Percentiles rank a stretch among this genome's conserved stretches.
Evolutionary conservation across 2,797 vertebrate species (phyloP).

Genomic region (Tapirus indicus): DNA sequence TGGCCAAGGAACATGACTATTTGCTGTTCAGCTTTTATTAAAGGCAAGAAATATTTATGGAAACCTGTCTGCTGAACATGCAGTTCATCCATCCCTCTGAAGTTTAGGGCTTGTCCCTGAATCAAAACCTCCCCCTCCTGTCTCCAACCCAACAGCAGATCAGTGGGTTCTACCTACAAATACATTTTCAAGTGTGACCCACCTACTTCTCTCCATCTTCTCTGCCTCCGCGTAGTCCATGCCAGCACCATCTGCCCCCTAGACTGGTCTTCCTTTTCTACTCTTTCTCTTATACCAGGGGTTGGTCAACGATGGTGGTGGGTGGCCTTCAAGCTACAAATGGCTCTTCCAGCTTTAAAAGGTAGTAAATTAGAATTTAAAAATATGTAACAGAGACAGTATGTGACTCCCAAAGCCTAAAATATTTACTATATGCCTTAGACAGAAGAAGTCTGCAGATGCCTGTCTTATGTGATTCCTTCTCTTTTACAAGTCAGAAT

Average conservation of each 20-base stretch:
- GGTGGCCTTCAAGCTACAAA: not conserved
- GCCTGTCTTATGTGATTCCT: fast-evolving
- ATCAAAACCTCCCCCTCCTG: not conserved
- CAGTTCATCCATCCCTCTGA: no score
- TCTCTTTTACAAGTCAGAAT: not conserved
- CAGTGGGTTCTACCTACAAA: not conserved
- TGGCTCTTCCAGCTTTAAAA: not conserved
- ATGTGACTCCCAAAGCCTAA: not conserved
- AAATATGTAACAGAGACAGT: not conserved
- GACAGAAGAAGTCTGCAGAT: not conserved
- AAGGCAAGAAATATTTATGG: not conserved
- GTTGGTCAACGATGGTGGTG: not conserved
- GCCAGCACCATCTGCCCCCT: not conserved
- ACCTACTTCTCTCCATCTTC: no score
- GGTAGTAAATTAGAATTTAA: not conserved
- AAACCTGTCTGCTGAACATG: not conserved
- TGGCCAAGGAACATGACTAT: fast-evolving
- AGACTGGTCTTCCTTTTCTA: not conserved
- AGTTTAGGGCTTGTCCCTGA: not conserved
- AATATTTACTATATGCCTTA: no score
- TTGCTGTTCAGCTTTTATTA: not conserved
- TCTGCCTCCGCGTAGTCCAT: fast-evolving
- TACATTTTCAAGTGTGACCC: fast-evolving
- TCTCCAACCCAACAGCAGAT: not conserved
- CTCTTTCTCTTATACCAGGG: not conserved